Evolutionary conservation across 2,797 vertebrate species (phyloP).

Genomic region (Nasua narica): DNA sequence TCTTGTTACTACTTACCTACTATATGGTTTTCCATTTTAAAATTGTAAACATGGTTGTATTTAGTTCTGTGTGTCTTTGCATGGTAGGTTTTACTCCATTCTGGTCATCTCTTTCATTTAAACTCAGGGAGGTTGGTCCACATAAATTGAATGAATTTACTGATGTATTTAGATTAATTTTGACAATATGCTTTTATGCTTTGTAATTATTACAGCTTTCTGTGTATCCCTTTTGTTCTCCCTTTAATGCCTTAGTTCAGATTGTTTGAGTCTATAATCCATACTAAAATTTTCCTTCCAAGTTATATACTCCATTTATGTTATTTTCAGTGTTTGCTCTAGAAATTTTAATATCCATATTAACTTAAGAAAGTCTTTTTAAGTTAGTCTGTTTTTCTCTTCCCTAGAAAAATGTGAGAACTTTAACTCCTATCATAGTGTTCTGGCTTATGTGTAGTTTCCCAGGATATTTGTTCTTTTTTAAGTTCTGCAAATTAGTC

Average conservation of each 20-base stretch:
- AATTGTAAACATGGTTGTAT: background rate
- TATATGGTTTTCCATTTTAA: background rate
- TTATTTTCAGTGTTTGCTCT: background rate
- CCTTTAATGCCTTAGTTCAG: background rate
- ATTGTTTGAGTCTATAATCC: background rate
- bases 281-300: background rate
- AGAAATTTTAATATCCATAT: background rate
- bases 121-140: background rate
- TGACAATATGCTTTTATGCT: background rate
- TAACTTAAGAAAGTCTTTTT: background rate
- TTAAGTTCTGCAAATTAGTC: background rate
- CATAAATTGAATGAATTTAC: background rate
- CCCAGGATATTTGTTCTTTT: background rate
- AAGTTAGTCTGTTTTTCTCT: background rate
- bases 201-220: background rate
- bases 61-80: background rate
- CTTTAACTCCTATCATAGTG: background rate
- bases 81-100: background rate
- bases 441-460: background rate
- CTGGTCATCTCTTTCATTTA: background rate
- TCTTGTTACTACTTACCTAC: background rate
- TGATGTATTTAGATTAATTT: background rate
- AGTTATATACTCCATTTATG: background rate
- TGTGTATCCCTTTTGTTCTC: background rate
- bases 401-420: background rate